These are phyloP conservation scores for Platycheirus rosarum DNA, from an alignment of 2,888 invertebrate species.

Conservation along the genomic window DNA sequence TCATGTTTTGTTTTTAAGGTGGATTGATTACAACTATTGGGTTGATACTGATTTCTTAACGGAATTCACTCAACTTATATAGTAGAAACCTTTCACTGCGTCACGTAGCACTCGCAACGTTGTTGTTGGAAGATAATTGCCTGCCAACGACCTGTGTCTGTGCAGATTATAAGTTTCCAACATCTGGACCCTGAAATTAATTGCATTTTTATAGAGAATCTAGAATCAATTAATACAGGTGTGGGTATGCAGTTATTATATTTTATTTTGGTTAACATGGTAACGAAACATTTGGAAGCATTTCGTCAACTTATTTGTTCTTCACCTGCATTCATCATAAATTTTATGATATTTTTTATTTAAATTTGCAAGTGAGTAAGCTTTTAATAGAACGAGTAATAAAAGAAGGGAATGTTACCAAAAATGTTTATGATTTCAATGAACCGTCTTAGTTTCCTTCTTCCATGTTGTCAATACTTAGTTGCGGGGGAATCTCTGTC, in stretches of 20 bases:
- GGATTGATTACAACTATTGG: conserved; percentile 35
- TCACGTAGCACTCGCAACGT: background rate
- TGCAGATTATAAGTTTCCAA: background rate
- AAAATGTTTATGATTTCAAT: no score
- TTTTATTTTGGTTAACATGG: background rate
- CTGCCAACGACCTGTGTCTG: background rate
- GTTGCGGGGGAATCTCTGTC: no score
- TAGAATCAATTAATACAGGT: background rate
- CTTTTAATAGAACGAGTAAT: no score
- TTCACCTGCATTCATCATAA: background rate
- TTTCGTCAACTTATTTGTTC: conserved; percentile 4
- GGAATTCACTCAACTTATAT: conserved; percentile 48
- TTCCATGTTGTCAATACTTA: no score
- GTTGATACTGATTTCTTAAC: conserved; percentile 42
- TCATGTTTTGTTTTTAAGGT: conserved; percentile 49
- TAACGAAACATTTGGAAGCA: background rate
- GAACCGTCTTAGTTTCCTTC: no score
- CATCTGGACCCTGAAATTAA: conserved; percentile 1
- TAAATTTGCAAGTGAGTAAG: no score
- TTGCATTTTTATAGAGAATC: conserved; percentile 24
- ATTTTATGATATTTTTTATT: no score
- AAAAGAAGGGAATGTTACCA: no score
- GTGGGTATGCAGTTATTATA: background rate
- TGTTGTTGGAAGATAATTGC: background rate
- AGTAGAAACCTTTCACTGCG: conserved; percentile 1